Conservation (phyloP, 2,113 vertebrate species). For the Rynchops niger region DNA sequence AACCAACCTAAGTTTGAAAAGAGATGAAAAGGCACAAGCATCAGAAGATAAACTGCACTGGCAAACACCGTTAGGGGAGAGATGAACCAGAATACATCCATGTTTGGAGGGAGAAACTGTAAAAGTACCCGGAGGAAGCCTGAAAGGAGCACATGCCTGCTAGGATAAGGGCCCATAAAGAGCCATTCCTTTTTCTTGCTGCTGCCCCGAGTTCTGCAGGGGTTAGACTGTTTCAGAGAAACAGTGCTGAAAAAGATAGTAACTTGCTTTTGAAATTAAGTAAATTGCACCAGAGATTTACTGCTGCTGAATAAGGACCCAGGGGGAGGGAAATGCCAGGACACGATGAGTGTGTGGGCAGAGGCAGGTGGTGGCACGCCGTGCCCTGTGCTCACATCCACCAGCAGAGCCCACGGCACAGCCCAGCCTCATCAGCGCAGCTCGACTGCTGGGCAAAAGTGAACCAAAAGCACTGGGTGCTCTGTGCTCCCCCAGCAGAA, state of each 20-base stretch:
- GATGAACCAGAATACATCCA: background rate
- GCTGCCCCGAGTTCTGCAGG: background rate
- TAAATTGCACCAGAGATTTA: background rate
- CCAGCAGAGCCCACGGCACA: accelerated
- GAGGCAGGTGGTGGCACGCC: background rate
- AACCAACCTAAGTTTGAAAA: background rate
- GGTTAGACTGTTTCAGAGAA: background rate
- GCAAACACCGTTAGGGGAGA: background rate
- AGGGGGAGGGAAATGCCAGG: background rate
- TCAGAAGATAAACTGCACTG: background rate
- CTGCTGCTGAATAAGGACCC: background rate
- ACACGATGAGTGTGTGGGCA: accelerated
- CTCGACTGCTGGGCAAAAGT: background rate
- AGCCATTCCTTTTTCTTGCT: background rate
- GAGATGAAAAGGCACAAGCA: background rate
- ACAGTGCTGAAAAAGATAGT: background rate
- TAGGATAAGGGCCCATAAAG: background rate
- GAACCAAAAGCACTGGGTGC: background rate
- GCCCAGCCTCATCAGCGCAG: background rate
- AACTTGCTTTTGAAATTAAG: background rate
- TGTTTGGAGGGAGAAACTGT: background rate
- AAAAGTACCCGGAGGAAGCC: background rate
- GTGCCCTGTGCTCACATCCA: accelerated
- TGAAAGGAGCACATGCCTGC: background rate
- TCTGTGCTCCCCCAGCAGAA: background rate